Evolutionary conservation across 2,797 vertebrate genomes (phyloP), one percentile per base, ranked within the genome.

Genomic region (Parauchenoglanis punctatus): DNA sequence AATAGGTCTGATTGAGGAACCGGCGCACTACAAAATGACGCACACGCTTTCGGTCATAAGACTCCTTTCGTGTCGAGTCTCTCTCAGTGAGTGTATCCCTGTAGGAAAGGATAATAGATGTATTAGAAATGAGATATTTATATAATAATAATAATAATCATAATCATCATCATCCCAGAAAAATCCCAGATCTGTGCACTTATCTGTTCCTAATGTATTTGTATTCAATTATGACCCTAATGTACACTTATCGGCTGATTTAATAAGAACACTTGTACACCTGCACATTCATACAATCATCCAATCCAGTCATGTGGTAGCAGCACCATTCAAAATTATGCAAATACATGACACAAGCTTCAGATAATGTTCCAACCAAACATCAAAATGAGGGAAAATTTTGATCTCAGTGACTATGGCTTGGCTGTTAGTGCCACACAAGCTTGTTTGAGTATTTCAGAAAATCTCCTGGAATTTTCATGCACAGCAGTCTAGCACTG

Each of bases 51-150:
- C 89, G 87, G 77, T 91, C 88, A 15, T 91, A 93, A 65, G 76
- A 87, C 80, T 93, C 91, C 80, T 85, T 91, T 44, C 81, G 54
- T 2, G 63, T 63, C 0, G 56, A 81, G 85, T 91, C 88, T 70
- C 88, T 90, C 84, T 93, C 91, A 84, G 23, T 83, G n/a, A 91
- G 84, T 6, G 90, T 89, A 54, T 80, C 89, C 75, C 92, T 93
- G 84, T 44, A 82, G 35, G 65, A n/a, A 68, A 88, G 15, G 31
- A 12, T 4, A 17, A 83, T 25, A 25, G 11, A 12, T 31, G 5
- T 18, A 67, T 49, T 56, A 83, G 23, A 82, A 28, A 59, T 23
- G 0, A 18, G 17, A 72, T 81, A 3, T 31, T 12, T 25, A 49
- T 65, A 15, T 15, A 81, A 56, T 31, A 78, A 15, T 15, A 81